Conservation (phyloP, 2,888 invertebrate species). For the Chironomus tentans region DNA sequence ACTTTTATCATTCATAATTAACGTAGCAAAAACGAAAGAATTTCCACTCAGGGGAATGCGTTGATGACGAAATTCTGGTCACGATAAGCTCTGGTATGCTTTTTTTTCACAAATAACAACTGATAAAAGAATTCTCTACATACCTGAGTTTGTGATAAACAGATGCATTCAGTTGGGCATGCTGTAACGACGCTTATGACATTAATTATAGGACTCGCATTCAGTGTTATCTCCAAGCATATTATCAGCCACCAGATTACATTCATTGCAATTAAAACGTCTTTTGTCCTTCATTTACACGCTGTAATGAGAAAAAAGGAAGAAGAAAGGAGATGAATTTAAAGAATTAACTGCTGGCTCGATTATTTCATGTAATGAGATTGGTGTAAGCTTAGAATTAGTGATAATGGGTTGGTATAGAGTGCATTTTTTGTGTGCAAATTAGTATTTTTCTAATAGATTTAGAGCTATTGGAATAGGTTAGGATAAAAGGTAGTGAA, state of each 20-base stretch:
- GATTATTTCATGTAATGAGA: too few species aligned
- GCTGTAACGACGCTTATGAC: slow-evolving; percentile 44
- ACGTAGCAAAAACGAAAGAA: not conserved
- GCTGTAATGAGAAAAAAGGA: not conserved
- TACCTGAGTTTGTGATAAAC: slow-evolving; percentile 80
- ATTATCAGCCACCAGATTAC: slow-evolving; percentile 27
- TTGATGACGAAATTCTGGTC: too few species aligned
- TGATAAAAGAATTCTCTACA: slow-evolving; percentile 31
- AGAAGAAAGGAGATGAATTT: too few species aligned
- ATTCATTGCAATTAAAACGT: slow-evolving; percentile 25
- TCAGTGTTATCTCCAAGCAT: slow-evolving; percentile 25
- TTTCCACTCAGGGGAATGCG: not conserved
- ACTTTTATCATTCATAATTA: not conserved
- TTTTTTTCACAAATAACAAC: not conserved
- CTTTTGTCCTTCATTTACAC: slow-evolving; percentile 23
- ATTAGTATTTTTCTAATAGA: too few species aligned
- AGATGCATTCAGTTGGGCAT: slow-evolving; percentile 76
- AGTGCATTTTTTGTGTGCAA: too few species aligned
- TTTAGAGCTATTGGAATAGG: too few species aligned
- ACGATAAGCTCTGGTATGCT: too few species aligned
- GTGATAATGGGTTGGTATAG: not conserved
- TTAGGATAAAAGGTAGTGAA: too few species aligned
- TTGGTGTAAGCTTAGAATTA: too few species aligned
- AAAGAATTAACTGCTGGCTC: too few species aligned
- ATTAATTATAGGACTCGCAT: slow-evolving; percentile 24